Evolutionary conservation across 1,140 invertebrate genomes (phyloP).

Genomic region (Formica selysi): DNA sequence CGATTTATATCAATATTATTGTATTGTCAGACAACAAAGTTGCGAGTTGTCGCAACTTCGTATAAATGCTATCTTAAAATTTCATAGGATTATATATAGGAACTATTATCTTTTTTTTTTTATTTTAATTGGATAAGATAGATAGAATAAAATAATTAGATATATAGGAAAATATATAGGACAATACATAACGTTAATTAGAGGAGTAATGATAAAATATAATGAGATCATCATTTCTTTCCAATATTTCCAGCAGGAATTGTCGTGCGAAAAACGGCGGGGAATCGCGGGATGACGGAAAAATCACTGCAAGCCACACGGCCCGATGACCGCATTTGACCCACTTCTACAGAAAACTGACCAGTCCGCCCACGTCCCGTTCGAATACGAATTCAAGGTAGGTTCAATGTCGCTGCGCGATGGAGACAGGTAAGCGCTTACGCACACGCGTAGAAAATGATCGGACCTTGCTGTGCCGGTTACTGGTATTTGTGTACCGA

Average conservation of each 20-base stretch:
- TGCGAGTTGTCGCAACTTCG: background rate
- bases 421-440: slow-evolving; percentile 56
- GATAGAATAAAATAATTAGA: too few species aligned
- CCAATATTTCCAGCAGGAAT: background rate
- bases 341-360: slow-evolving; percentile 82
- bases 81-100: background rate
- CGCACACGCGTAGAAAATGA: slow-evolving; percentile 33
- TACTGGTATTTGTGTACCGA: slow-evolving; percentile 66
- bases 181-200: background rate
- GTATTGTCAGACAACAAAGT: background rate
- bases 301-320: slow-evolving; percentile 70
- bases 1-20: background rate
- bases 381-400: slow-evolving; percentile 80
- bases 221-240: background rate
- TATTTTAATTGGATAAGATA: too few species aligned
- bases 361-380: slow-evolving; percentile 83
- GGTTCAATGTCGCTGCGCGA: slow-evolving; percentile 83
- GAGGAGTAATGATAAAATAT: background rate
- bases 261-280: slow-evolving; percentile 26
- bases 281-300: slow-evolving; percentile 60
- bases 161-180: too few species aligned
- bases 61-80: slow-evolving; percentile 1
- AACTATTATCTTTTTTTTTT: too few species aligned
- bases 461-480: slow-evolving; percentile 45
- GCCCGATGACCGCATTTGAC: slow-evolving; percentile 81